Percentiles rank a stretch among this genome's conserved stretches.
Evolutionary conservation across 2,113 vertebrate species (phyloP).

Genomic region (Grantiella picta): DNA sequence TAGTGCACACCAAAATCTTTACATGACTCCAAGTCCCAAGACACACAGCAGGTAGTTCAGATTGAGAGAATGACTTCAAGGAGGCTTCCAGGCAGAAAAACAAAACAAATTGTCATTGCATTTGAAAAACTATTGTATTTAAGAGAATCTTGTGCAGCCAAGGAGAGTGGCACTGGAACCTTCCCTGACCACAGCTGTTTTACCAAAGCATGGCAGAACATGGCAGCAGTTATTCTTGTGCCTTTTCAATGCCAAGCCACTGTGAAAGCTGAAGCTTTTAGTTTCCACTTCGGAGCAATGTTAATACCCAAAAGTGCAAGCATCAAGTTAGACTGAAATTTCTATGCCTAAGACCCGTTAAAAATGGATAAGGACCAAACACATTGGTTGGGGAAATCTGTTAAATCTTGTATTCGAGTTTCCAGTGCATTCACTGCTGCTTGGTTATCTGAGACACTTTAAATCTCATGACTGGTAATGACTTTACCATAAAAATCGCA

Average conservation of each 20-base stretch:
- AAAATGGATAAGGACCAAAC: constrained; percentile 24
- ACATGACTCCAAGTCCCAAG: not conserved
- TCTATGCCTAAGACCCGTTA: not conserved
- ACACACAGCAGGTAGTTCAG: not conserved
- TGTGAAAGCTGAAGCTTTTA: constrained; percentile 5
- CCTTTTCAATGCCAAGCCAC: not conserved
- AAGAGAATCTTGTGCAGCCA: not conserved
- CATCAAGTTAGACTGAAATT: not conserved
- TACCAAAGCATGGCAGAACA: not conserved
- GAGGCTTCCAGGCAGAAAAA: not conserved
- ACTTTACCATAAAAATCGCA: not conserved
- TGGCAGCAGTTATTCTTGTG: not conserved
- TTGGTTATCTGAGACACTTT: not conserved
- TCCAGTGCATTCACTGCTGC: not conserved
- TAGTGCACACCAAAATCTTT: not conserved
- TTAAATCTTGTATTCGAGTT: not conserved
- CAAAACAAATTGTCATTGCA: not conserved
- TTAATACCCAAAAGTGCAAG: constrained; percentile 22
- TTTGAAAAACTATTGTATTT: not conserved
- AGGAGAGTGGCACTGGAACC: not conserved
- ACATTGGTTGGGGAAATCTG: not conserved
- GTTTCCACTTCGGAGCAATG: constrained; percentile 5
- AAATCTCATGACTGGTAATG: not conserved
- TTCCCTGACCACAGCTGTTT: not conserved
- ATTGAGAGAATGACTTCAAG: not conserved